Base-by-base conservation (phyloP, 2,888 invertebrate species). In the Hydropsyche betteni region DNA sequence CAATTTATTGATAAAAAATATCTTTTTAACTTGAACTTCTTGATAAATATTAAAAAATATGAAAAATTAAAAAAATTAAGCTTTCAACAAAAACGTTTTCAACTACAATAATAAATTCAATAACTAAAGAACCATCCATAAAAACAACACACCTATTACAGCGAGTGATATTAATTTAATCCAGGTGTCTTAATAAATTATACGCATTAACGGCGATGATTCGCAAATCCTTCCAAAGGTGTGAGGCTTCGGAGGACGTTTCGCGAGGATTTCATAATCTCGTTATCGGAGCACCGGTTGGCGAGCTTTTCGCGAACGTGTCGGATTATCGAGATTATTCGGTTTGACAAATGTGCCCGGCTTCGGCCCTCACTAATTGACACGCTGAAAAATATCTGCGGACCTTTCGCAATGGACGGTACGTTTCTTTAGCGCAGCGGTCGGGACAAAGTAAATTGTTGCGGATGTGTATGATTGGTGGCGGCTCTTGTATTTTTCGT, bases 151-250 rank as follows among this genome's bases (percentile, higher is more conserved):
- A 36, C 34, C 64, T 64, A 33, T 44, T 8, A 44, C 34, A 14
- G 34, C 70, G 33, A 70, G 70, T 70, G 53, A 53, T 70, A 75
- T 70, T 75, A 75, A 70, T 75, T 61, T 75, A 75, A 75, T 75
- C 75, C 70, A 3, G 70, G 70, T 61, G 55, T 75, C 75, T 75
- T 69, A 75, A 75, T 75, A 70, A 75, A 75, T 75, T 75, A 75
- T 70, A 70, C 75, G 75, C 75, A 58, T 69, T 75, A 75, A 69
- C 58, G 69, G 75, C 70, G 70, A 75, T 75, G 75, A 75, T 75
- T 69, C 69, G 75, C 70, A 75, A 75, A 75, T 55, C 75, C 70
- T 50, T 55, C 70, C 70, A 70, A 70, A 10, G 44, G 7, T 10
- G 44, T 10, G 44, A 10, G 6, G 44, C 44, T 24, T 24, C 24